Base-by-base conservation (phyloP, 1,140 invertebrate genomes). In the Agrypnia vestita region DNA sequence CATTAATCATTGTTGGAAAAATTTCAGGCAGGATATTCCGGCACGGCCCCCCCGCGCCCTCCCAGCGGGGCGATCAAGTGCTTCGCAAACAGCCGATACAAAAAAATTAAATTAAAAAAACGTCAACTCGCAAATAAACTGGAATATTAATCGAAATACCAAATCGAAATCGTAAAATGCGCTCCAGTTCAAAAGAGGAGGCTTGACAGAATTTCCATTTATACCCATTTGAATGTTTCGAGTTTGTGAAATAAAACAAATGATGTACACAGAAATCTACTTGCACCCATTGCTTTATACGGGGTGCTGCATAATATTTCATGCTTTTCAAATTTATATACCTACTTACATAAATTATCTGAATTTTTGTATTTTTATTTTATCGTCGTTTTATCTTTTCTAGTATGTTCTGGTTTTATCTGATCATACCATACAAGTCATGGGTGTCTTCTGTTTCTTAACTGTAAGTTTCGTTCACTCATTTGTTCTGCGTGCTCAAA, bases 181-280 rank as follows among this genome's bases (percentile, higher is more conserved):
- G 78, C 75, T 69, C 72, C 76, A 21, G 74, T 47, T 80, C 76
- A 80, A 78, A 78, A 80, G 81, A 72, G 69, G 76, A 59, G 76
- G 82, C 79, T 80, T 83, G 82, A 83, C 82, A 83, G 82, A 81
- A 83, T 81, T 83, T 79, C 82, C 82, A 83, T 83, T 83, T 83
- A 81, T 83, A 81, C 82, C 69, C 79, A 75, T 83, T 81, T 83
- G 82, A 83, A 83, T 83, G 82, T 83, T 83, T 80, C 79, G 76
- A 80, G 82, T 77, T 81, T 80, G 82, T 77, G 79, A 83, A 83
- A 83, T 83, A 83, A 87, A 88, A 89, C 88, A 90, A 89, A 89
- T 89, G 88, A 89, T 87, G 85, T 87, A 90, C 88, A 90, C 76
- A 84, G 87, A 89, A 90, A 89, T 87, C 86, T 89, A 90, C 89